A percentile compares a stretch with the other conserved stretches of the same genome.
phyloP scores from a whole-genome alignment of 2,797 vertebrate genomes.

The Pelobates cultripes region DNA sequence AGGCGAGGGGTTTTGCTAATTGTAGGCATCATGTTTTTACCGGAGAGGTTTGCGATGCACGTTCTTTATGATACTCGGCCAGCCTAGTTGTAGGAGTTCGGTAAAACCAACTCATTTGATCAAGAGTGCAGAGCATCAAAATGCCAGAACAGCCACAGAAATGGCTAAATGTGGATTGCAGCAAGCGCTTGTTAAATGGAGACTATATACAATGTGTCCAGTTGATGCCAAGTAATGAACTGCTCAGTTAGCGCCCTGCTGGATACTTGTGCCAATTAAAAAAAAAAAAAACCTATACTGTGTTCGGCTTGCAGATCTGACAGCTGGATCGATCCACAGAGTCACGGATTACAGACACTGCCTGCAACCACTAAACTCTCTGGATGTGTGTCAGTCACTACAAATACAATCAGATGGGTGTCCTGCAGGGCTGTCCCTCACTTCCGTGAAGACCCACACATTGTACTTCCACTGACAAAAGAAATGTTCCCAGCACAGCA shows the following conservation, averaged over 20 bases:
- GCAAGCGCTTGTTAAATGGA: no score
- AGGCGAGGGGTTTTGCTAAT: no score
- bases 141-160: no score
- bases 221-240: not conserved
- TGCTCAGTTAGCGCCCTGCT: not conserved
- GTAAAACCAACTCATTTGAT: no score
- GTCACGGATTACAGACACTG: not conserved
- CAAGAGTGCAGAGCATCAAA: no score
- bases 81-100: no score
- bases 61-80: no score
- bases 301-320: not conserved
- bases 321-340: conserved; percentile 1
- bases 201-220: not conserved
- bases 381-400: not conserved
- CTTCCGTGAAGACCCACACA: not conserved
- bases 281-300: not conserved
- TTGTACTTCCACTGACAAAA: not conserved
- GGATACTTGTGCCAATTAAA: not conserved
- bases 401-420: not conserved
- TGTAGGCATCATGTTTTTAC: no score
- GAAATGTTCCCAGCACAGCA: no score
- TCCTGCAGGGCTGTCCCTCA: no score
- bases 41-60: no score
- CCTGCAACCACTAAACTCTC: not conserved
- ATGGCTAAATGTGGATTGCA: no score